Evolutionary conservation across 2,888 invertebrate species (phyloP), one percentile per base, ranked within the genome.

Genomic region (Kuschelorhynchus macadamiae): DNA sequence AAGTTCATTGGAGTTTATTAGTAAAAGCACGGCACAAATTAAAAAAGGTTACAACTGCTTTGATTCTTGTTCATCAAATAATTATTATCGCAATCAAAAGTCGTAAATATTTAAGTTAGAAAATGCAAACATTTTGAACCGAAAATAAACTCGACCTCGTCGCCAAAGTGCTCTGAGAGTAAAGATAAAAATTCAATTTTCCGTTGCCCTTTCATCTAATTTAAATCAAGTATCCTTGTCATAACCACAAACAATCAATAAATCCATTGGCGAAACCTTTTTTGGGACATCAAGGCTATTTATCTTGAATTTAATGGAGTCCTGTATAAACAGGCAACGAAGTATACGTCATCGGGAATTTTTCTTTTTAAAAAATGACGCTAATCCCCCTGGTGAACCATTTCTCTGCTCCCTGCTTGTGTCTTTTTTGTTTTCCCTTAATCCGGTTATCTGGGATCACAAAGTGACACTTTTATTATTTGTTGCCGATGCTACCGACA

Each of bases 301-400:
- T 61, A 62, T 62, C 62, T 52, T 53, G 42, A 44, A 14, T 62
- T 62, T 62, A 53, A 62, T 62, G 53, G 33, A 20, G 44, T 62
- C 42, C 53, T 42, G 50, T 21, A 62, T 62, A 62, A 62, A 62
- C 53, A 62, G 53, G 46, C 62, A 49, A 12, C 53, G 46, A 20
- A 33, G 53, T 14, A 36, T 53, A 21, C 61, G 41, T 52, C 62
- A 36, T 25, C 61, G 61, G 50, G n/a, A 36, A 42, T 52, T 44
- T 62, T 61, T 20, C 61, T 42, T 50, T 50, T 42, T 21, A 41
- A 61, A 61, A 61, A 61, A 50, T 61, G 61, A 50, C 50, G 14
- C 61, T 61, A 52, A 50, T 61, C 50, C 50, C 33, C 30, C 18
- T 16, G 33, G 17, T 17, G 50, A 42, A 12, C 18, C 30, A 42